phyloP scores from a whole-genome alignment of 2,888 invertebrate genomes.

The Apantesis nais region DNA sequence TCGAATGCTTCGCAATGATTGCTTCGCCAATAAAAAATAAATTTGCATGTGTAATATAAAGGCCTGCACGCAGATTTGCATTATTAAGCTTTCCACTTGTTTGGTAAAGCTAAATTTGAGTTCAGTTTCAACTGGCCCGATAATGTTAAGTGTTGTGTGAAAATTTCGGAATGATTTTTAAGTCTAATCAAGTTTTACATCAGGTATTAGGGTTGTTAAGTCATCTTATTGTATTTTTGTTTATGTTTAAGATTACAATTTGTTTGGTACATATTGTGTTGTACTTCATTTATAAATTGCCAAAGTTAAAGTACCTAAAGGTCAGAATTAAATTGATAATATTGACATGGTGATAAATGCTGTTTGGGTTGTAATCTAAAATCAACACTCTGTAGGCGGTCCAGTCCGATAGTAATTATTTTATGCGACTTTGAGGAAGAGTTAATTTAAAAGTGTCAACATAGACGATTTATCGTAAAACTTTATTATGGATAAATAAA shows the following conservation, averaged over 20 bases:
- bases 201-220: not conserved
- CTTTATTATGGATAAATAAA: no score
- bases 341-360: constrained; percentile 38
- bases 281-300: no score
- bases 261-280: no score
- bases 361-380: constrained; percentile 35
- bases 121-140: not conserved
- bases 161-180: not conserved
- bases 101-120: not conserved
- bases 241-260: no score
- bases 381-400: not conserved
- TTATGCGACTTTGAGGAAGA: not conserved
- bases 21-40: constrained; percentile 35
- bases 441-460: not conserved
- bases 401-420: not conserved
- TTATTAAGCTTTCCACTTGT: constrained; percentile 21
- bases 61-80: constrained; percentile 20
- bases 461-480: not conserved
- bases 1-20: constrained; percentile 31
- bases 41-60: constrained; percentile 45
- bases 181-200: not conserved
- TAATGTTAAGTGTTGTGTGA: not conserved
- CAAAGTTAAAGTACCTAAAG: constrained; percentile 9
- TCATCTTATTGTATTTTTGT: not conserved
- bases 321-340: constrained; percentile 23